phyloP scores from a whole-genome alignment of 2,797 vertebrate genomes.

The Prunella strophiata region DNA sequence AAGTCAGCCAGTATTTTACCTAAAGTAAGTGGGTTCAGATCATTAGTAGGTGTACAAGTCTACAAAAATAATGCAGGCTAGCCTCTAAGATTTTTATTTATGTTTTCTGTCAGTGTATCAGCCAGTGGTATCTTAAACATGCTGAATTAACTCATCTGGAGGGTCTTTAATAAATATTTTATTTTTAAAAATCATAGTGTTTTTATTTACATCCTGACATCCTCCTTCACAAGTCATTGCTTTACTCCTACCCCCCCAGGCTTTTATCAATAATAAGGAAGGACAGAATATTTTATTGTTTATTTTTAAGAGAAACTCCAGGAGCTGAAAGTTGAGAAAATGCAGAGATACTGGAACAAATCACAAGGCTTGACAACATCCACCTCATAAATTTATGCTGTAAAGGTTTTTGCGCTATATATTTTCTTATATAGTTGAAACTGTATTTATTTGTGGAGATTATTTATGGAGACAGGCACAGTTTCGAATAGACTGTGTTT shows the following conservation, averaged over 20 bases:
- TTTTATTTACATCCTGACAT: neutral
- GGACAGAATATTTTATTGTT: neutral
- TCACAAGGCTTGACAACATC: neutral
- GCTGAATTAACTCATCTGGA: neutral
- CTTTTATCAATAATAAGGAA: neutral
- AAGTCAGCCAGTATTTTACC: neutral
- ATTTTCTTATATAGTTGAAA: constrained; percentile 23
- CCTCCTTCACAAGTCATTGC: neutral
- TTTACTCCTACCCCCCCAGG: neutral
- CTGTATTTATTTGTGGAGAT: neutral
- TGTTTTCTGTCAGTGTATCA: neutral
- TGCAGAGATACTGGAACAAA: constrained; percentile 1
- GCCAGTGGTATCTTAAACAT: neutral
- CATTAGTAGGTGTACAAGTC: neutral
- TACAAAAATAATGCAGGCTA: neutral
- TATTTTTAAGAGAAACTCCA: neutral
- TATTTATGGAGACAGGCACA: constrained; percentile 15
- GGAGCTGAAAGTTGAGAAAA: neutral
- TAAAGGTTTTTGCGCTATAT: constrained; percentile 2
- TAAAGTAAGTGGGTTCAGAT: neutral
- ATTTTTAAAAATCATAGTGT: neutral
- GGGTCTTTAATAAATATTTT: neutral
- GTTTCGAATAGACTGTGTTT: neutral
- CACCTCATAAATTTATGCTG: neutral
- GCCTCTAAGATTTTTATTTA: neutral